These are phyloP conservation scores for Diphyllodes magnificus DNA, from an alignment of 2,113 vertebrate genomes.

Conservation along the genomic window DNA sequence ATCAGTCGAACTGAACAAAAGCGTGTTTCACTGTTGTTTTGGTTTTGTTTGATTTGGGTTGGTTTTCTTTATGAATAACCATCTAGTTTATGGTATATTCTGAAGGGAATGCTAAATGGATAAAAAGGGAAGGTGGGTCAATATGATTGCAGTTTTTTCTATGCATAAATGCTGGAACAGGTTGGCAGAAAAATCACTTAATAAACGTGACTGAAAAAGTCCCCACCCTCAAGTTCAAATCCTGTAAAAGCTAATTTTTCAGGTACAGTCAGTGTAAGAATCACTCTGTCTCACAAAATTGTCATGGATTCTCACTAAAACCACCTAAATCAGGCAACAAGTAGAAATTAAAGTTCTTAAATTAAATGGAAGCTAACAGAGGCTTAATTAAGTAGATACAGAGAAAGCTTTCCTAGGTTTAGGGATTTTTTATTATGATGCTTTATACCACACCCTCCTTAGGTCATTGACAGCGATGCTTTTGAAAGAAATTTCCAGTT, in stretches of 20 bases:
- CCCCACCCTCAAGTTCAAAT: background rate
- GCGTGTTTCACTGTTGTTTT: background rate
- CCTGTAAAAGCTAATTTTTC: background rate
- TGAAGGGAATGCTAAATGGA: background rate
- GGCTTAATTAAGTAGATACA: background rate
- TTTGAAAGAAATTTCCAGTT: slow-evolving; percentile 61
- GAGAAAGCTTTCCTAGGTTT: background rate
- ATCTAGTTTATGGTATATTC: background rate
- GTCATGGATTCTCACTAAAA: background rate
- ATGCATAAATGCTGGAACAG: background rate
- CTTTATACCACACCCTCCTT: slow-evolving; percentile 21
- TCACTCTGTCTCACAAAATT: background rate
- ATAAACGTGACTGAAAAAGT: background rate
- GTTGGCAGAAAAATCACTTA: background rate
- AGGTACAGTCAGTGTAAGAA: background rate
- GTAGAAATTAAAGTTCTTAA: background rate
- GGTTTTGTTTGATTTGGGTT: background rate
- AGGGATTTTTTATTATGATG: background rate
- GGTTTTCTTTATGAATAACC: background rate
- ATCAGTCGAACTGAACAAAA: background rate
- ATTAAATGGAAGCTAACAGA: background rate
- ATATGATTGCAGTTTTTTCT: background rate
- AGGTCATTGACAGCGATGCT: slow-evolving; percentile 1
- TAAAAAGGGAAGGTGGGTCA: background rate
- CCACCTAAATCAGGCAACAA: background rate